These are phyloP conservation scores for Gymnoscopelus braueri DNA, from an alignment of 2,797 vertebrate species.

Conservation along the genomic window DNA sequence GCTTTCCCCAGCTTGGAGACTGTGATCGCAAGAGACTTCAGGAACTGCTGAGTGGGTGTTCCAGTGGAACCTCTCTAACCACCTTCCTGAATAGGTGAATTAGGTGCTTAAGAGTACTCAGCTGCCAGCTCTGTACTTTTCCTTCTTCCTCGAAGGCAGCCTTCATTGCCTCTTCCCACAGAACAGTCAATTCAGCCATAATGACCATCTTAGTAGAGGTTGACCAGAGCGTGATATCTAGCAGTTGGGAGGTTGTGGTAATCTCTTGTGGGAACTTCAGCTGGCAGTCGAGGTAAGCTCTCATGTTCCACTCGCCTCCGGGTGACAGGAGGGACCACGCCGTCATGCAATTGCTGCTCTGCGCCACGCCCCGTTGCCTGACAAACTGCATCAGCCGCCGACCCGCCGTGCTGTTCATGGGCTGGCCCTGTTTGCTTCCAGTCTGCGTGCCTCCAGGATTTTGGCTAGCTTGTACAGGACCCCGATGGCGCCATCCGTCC, in stretches of 20 bases:
- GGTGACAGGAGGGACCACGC: no score
- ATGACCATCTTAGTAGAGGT: neutral
- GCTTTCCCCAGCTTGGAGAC: neutral
- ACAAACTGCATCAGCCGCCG: no score
- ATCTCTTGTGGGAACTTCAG: neutral
- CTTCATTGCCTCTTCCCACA: neutral
- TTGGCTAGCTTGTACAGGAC: conserved; percentile 1
- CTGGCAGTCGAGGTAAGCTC: no score
- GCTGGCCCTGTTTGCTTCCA: neutral
- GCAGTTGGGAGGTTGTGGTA: neutral
- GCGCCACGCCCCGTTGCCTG: no score
- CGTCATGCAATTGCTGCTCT: no score
- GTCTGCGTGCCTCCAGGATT: neutral
- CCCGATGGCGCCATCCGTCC: neutral
- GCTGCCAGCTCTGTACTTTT: no score
- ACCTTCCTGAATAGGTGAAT: neutral
- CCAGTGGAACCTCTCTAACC: neutral
- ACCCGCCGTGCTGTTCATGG: neutral
- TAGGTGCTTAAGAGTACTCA: no score
- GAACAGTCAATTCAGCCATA: neutral
- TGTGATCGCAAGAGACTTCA: conserved; percentile 5
- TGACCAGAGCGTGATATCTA: neutral
- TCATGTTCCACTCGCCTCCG: no score
- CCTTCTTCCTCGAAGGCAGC: no score
- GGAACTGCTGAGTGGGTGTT: neutral